A percentile compares a stretch with the other conserved stretches of the same genome.
Evolutionary conservation across 2,113 vertebrate species (phyloP).

Genomic region (Pseudopipra pipra): DNA sequence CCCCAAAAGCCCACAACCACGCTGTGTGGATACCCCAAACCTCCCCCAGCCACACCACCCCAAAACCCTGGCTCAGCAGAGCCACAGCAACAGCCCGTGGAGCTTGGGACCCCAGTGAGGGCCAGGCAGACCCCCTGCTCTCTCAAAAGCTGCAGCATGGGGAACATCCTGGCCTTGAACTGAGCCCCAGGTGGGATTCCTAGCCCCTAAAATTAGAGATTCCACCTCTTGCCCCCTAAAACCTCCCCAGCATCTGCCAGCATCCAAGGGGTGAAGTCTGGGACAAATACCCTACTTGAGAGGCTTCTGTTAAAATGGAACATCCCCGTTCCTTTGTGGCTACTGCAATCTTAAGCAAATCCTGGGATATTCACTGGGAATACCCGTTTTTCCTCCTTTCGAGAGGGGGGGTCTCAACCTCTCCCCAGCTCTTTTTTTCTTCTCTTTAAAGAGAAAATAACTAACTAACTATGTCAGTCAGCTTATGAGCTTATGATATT

Average conservation of each 20-base stretch:
- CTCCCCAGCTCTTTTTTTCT: neutral
- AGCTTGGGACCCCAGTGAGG: neutral
- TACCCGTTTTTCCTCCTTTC: neutral
- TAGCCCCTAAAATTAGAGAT: neutral
- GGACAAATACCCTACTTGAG: neutral
- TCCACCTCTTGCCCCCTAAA: neutral
- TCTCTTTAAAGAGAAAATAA: neutral
- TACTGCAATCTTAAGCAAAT: neutral
- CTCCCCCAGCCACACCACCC: neutral
- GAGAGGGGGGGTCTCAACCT: neutral
- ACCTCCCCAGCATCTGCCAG: neutral
- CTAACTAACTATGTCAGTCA: neutral
- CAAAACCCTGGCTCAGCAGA: neutral
- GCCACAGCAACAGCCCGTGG: neutral
- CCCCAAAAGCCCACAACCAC: neutral
- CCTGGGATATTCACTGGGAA: neutral
- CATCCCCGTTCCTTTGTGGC: neutral
- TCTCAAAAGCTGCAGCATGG: neutral
- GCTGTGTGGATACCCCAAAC: neutral
- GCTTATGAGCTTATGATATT: neutral
- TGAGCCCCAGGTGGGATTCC: neutral
- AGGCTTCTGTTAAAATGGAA: neutral
- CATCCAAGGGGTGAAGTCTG: neutral
- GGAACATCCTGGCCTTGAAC: no score
- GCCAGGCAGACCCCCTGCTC: neutral